Base-by-base conservation (phyloP, 64 coral and sea anemone species). In the Actinia tenebrosa region DNA sequence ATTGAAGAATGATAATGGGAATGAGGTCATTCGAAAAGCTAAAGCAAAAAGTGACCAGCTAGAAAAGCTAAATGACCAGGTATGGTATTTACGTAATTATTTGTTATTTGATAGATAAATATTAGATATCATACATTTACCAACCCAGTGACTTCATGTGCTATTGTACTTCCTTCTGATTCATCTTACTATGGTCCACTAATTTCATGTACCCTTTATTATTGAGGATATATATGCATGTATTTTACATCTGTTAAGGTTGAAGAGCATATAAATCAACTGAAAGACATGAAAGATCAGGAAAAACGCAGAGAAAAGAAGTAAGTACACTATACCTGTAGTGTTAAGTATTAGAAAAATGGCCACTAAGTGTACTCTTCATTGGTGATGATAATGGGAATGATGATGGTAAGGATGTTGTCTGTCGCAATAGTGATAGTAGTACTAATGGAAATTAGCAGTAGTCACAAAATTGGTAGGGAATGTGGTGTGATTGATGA, bases 251-350 rank as follows among this genome's bases (percentile, higher is more conserved):
- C 79, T 85, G 53, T 55, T 4, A 81, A 98, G 95, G 86, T 94
- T 75, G 92, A 99, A 71, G 93, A 99, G 45, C 85, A 83, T 10
- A 79, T 88, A 27, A 88, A 77, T 86, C 93, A 99, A 69, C 77
- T 99, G 43, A 99, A 99, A 77, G 97, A 93, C 71, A 88, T 99
- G 75, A 84, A 93, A 56, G 93, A 99, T 27, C 64, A 88, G 61
- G 93, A 99, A 79, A 95, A 99, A 66, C 92, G 86, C 56, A 88
- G 93, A 84, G 87, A 93, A 44, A 99, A 99, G 64, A 92, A 92
- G 97, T 99, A 87, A 88, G 84, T 37, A 14, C n/a, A 14, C 3
- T 55, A 55, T 55, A 55, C 56, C 7, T 50, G 47, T 50, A 50
- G 47, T 50, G 47, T 50, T 50, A 4, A 5, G 47, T 50, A 50